Evolutionary conservation across 2,888 invertebrate species (phyloP).

Genomic region (Thelaira solivaga): DNA sequence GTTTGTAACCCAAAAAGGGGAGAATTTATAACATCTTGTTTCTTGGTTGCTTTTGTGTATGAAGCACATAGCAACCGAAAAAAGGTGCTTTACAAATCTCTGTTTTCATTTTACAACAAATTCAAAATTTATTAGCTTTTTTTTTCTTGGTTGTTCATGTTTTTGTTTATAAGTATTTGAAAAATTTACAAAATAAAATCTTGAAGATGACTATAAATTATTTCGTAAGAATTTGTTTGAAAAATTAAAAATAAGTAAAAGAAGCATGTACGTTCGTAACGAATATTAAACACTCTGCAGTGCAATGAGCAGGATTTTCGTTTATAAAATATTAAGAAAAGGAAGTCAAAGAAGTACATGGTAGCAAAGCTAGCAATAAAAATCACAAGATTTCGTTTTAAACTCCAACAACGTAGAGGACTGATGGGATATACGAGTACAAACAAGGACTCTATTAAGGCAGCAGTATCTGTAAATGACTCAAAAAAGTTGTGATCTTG

Average conservation of each 20-base stretch:
- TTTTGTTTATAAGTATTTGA: constrained; percentile 2
- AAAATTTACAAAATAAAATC: constrained; percentile 41
- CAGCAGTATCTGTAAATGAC: no score
- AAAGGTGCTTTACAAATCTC: constrained; percentile 58
- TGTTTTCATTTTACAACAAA: constrained; percentile 20
- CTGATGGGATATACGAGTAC: no score
- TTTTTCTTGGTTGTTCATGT: not conserved
- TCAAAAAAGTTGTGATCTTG: no score
- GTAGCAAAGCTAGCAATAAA: no score
- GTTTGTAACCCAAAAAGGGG: not conserved
- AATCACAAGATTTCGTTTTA: no score
- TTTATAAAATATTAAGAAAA: no score
- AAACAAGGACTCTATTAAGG: no score
- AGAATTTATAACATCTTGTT: constrained; percentile 38
- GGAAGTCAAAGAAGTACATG: no score
- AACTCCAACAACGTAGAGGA: no score
- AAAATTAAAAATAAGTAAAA: not conserved
- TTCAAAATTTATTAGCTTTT: constrained; percentile 60
- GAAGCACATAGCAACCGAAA: not conserved
- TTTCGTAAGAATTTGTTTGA: constrained; percentile 46
- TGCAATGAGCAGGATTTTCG: no score
- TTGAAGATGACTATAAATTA: constrained; percentile 59
- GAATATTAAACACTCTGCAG: no score
- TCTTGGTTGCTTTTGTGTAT: not conserved
- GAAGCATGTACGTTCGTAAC: no score